phyloP scores from a whole-genome alignment of 2,888 invertebrate genomes.

The Autographa gamma region DNA sequence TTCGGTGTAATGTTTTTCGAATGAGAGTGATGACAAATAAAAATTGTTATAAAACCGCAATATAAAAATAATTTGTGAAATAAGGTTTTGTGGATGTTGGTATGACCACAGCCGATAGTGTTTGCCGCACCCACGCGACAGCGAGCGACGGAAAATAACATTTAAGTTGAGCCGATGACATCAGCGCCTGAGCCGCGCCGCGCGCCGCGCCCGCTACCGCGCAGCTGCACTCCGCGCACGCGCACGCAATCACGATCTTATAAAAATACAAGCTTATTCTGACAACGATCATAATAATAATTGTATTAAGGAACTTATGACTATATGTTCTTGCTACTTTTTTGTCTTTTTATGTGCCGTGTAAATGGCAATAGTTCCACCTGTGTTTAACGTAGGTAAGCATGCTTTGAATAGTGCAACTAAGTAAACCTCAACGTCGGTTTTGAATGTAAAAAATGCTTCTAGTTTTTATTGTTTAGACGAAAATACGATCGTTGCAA shows the following conservation, averaged over 20 bases:
- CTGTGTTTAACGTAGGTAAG: too few species aligned
- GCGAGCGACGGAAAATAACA: constrained; percentile 84
- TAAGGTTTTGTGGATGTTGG: constrained; percentile 62
- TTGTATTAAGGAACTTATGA: constrained; percentile 34
- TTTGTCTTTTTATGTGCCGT: neutral
- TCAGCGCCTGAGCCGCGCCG: constrained; percentile 75
- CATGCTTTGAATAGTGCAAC: neutral
- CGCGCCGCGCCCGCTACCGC: constrained; percentile 81
- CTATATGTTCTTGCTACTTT: neutral
- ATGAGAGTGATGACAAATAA: constrained; percentile 45
- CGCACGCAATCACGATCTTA: constrained; percentile 66
- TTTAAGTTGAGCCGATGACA: constrained; percentile 86
- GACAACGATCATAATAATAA: constrained; percentile 39
- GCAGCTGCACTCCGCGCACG: constrained; percentile 66
- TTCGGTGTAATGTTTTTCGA: constrained; percentile 19
- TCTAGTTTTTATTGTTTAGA: neutral
- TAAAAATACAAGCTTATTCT: constrained; percentile 50
- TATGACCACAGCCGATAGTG: constrained; percentile 73
- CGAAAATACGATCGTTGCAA: neutral
- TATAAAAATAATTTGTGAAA: constrained; percentile 49
- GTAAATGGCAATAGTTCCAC: neutral
- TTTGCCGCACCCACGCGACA: constrained; percentile 82
- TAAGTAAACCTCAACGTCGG: too few species aligned
- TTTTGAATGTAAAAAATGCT: too few species aligned
- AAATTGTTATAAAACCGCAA: constrained; percentile 39